Base-by-base conservation (phyloP, 2,888 invertebrate species). In the Iselma pallidipennis region DNA sequence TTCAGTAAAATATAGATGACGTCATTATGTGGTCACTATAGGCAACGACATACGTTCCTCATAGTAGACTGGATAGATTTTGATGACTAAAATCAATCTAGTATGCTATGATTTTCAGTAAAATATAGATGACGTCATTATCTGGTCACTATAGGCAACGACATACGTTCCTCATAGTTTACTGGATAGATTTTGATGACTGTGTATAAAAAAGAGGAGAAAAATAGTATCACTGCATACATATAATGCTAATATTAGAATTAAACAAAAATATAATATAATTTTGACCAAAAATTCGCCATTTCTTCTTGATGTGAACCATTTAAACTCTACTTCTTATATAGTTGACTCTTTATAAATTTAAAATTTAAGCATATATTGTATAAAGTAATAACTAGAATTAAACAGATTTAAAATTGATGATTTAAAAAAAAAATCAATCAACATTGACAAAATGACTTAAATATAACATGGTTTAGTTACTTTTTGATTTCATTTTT, bases 401-500 rank as follows among this genome's bases (percentile, higher is more conserved):
- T 42, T 42, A 42, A 42, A 6, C 14, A 14, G n/a, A n/a, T n/a
- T n/a, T n/a, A n/a, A n/a, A 31, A 31, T 12, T 4, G 14, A 33
- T 33, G 33, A 33, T 14, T 14, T 37, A 7, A 37, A 37, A 6
- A 16, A 63, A 61, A 37, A 52, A n/a, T n/a, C n/a, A n/a, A n/a
- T n/a, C n/a, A n/a, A n/a, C n/a, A n/a, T n/a, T n/a, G n/a, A n/a
- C n/a, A 53, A 45, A 58, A 63, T 70, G 68, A 66, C 70, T 70
- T 69, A 67, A 71, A 71, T 66, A 67, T 71, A 69, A 55, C 55
- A 49, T 26, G 53, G 57, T 58, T 66, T 61, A 54, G 62, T 68
- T 71, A 70, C 67, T 70, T 70, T 71, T 71, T 71, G 66, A 65
- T 66, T 66, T 37, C 61, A 50, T 50, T 19, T 3, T 23, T 23